A percentile compares a stretch with the other conserved stretches of the same genome.
Conservation (phyloP, 2,888 invertebrate species). For the Exephanes ischioxanthus region DNA sequence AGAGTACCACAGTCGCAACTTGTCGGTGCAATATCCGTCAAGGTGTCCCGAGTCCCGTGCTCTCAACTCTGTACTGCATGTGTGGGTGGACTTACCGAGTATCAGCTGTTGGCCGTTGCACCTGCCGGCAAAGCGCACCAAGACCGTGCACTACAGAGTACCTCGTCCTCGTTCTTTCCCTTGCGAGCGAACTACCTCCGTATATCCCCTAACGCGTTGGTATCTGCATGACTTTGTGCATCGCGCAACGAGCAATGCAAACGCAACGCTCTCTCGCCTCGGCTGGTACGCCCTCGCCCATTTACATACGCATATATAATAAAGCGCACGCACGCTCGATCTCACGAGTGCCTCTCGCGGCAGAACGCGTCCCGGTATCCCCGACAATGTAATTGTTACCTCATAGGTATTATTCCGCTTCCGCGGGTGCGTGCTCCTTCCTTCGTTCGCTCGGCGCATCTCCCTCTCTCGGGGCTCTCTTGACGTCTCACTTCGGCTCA, state of each 20-base stretch:
- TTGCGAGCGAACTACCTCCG: slow-evolving; percentile 20
- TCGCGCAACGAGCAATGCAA: slow-evolving; percentile 10
- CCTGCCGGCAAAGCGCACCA: slow-evolving; percentile 71
- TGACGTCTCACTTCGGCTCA: slow-evolving; percentile 75
- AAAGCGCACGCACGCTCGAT: slow-evolving; percentile 14
- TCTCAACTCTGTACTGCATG: slow-evolving; percentile 66
- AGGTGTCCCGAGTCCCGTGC: slow-evolving; percentile 51
- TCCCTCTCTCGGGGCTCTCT: slow-evolving; percentile 51
- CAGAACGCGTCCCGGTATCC: slow-evolving; percentile 73
- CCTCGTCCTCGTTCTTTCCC: slow-evolving; percentile 47
- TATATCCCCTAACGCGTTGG: slow-evolving; percentile 36
- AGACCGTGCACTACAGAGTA: slow-evolving; percentile 57
- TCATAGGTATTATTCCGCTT: slow-evolving; percentile 74
- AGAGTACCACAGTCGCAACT: slow-evolving; percentile 7
- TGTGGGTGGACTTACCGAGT: slow-evolving; percentile 77
- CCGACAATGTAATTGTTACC: slow-evolving; percentile 80
- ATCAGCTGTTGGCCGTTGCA: slow-evolving; percentile 80
- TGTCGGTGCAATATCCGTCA: slow-evolving; percentile 58
- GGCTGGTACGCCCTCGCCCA: slow-evolving; percentile 68
- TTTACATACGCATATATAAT: slow-evolving; percentile 75
- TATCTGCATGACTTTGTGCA: slow-evolving; percentile 59
- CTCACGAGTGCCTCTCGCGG: slow-evolving; percentile 47
- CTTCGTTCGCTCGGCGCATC: slow-evolving; percentile 51
- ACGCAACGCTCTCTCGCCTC: slow-evolving; percentile 38
- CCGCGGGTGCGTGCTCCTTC: slow-evolving; percentile 26